phyloP scores from a whole-genome alignment of 2,113 vertebrate species.

The Morphnarchus princeps region DNA sequence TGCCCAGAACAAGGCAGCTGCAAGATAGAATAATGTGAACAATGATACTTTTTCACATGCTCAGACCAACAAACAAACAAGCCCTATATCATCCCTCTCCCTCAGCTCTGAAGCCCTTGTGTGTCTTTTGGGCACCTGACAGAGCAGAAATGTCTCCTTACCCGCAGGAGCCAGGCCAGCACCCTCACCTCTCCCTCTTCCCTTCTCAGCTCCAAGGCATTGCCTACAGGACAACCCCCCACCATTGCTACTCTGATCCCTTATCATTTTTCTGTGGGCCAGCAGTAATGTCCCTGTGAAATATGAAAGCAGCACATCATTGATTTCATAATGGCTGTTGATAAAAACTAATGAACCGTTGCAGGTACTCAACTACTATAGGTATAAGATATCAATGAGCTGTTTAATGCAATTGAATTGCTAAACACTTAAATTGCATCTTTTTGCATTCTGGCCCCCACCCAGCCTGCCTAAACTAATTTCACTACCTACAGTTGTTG shows the following conservation, averaged over 20 bases:
- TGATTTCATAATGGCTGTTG: constrained; percentile 41
- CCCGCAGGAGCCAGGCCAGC: neutral
- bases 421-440: neutral
- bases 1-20: neutral
- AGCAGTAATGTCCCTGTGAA: neutral
- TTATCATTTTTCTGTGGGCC: neutral
- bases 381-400: neutral
- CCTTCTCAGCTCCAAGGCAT: neutral
- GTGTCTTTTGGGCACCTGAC: rapidly evolving
- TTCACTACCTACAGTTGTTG: neutral
- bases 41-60: neutral
- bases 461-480: constrained; percentile 32
- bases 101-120: neutral
- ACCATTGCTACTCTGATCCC: neutral
- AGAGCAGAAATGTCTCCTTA: neutral
- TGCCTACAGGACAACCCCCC: neutral
- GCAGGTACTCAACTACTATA: neutral
- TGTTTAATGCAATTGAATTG: constrained; percentile 14
- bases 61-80: neutral
- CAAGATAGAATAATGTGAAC: neutral
- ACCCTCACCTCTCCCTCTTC: too few relatives aligned
- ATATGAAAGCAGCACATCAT: neutral
- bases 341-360: constrained; percentile 39
- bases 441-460: constrained; percentile 31
- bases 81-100: neutral